These are phyloP conservation scores for Ardeotis arabs DNA, from an alignment of 2,113 vertebrate genomes.

Conservation along the genomic window DNA sequence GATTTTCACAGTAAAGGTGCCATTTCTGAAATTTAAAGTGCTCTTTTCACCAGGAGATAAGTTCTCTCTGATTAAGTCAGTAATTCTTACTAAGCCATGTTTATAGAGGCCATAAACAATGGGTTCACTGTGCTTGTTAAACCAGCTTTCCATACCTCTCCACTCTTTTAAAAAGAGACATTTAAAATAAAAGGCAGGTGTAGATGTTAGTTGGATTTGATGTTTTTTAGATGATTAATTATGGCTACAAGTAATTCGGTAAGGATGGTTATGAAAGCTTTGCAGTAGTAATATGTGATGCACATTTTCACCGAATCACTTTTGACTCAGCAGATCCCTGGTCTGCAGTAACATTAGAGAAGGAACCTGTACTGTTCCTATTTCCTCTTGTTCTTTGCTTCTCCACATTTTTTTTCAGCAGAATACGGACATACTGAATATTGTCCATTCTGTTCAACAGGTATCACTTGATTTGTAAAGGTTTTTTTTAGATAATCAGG, in stretches of 20 bases:
- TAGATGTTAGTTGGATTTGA: constrained; percentile 65
- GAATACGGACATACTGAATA: neutral
- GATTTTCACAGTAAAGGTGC: constrained; percentile 82
- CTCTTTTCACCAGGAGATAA: constrained; percentile 81
- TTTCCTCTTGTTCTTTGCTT: neutral
- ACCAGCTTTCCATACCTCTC: constrained; percentile 79
- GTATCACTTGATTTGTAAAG: neutral
- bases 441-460: neutral
- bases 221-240: constrained; percentile 70
- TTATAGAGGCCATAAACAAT: constrained; percentile 84
- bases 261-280: constrained; percentile 22
- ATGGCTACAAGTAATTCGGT: constrained; percentile 59
- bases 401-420: neutral
- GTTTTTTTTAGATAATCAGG: neutral
- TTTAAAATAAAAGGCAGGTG: constrained; percentile 84
- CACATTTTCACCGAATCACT: neutral
- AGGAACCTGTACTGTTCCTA: neutral
- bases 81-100: constrained; percentile 85
- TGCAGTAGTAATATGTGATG: constrained; percentile 31
- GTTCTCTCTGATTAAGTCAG: constrained; percentile 83
- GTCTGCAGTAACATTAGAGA: neutral
- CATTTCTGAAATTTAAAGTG: constrained; percentile 82
- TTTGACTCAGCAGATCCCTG: constrained; percentile 1
- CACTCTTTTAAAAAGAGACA: constrained; percentile 78
- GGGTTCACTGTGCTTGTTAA: constrained; percentile 82